Evolutionary conservation across 2,113 vertebrate genomes (phyloP).

Genomic region (Glareola pratincola): DNA sequence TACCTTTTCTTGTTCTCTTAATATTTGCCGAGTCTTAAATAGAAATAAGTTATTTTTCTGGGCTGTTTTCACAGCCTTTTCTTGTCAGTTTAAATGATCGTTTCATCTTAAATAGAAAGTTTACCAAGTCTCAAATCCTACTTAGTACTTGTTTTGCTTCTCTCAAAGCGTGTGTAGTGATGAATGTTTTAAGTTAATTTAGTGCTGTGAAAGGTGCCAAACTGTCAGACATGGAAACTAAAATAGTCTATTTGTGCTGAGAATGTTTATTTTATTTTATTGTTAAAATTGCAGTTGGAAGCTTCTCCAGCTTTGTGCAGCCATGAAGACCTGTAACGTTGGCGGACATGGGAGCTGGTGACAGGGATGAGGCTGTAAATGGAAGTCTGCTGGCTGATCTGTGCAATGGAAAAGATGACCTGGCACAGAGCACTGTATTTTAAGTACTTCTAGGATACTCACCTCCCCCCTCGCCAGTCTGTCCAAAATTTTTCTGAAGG

Average conservation of each 20-base stretch:
- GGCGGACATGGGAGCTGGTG: neutral
- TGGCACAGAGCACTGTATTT: neutral
- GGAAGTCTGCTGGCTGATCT: neutral
- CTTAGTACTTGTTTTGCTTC: neutral
- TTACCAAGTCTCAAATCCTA: neutral
- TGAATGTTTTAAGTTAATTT: constrained; percentile 15
- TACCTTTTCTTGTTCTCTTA: neutral
- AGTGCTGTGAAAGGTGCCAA: neutral
- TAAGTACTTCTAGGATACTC: neutral
- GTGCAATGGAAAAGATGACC: neutral
- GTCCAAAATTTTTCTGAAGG: neutral
- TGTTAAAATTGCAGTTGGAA: neutral
- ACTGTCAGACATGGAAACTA: neutral
- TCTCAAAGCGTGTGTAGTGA: neutral
- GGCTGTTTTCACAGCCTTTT: constrained; percentile 32
- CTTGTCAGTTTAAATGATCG: neutral
- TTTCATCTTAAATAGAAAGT: constrained; percentile 45
- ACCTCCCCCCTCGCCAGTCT: neutral
- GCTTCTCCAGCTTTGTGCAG: neutral
- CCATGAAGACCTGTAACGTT: neutral
- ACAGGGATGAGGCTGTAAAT: neutral
- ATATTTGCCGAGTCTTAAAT: neutral
- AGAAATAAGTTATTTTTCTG: neutral
- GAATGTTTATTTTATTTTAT: constrained; percentile 10
- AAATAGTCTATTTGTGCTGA: neutral